A percentile compares a stretch with the other conserved stretches of the same genome.
phyloP scores from a whole-genome alignment of 1,140 invertebrate genomes.

The Magallana ariakensis region DNA sequence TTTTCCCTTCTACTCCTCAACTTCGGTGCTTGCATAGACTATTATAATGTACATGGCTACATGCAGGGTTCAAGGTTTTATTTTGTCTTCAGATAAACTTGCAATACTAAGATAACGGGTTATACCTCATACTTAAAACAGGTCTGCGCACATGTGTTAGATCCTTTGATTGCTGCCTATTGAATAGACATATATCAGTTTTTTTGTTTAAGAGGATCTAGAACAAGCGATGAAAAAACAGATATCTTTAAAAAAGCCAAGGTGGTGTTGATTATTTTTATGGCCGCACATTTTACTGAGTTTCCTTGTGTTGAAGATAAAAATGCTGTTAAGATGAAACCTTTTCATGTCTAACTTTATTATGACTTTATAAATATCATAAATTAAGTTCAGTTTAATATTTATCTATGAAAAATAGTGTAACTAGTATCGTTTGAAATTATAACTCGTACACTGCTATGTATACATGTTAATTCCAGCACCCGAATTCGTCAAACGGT shows the following conservation, averaged over 20 bases:
- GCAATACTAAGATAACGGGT: neutral
- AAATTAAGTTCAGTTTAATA: too few relatives aligned
- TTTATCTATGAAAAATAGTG: too few relatives aligned
- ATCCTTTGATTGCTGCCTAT: neutral
- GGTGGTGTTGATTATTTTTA: too few relatives aligned
- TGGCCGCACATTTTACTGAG: too few relatives aligned
- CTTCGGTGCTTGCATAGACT: neutral
- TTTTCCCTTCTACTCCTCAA: neutral
- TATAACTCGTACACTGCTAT: too few relatives aligned
- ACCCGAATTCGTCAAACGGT: conserved; percentile 71
- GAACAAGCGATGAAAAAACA: neutral
- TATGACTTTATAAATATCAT: too few relatives aligned
- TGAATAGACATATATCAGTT: neutral
- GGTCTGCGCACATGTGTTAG: neutral
- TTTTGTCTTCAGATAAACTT: neutral
- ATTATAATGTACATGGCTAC: neutral
- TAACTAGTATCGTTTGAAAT: too few relatives aligned
- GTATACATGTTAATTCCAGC: conserved; percentile 58
- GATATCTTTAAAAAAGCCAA: too few relatives aligned
- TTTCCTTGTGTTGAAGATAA: too few relatives aligned
- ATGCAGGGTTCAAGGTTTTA: neutral
- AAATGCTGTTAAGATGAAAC: too few relatives aligned
- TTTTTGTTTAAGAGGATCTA: neutral
- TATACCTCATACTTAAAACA: neutral
- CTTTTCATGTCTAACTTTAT: too few relatives aligned